Evolutionary conservation across 1,140 invertebrate species (phyloP).

Genomic region (Bilobella aurantiaca): DNA sequence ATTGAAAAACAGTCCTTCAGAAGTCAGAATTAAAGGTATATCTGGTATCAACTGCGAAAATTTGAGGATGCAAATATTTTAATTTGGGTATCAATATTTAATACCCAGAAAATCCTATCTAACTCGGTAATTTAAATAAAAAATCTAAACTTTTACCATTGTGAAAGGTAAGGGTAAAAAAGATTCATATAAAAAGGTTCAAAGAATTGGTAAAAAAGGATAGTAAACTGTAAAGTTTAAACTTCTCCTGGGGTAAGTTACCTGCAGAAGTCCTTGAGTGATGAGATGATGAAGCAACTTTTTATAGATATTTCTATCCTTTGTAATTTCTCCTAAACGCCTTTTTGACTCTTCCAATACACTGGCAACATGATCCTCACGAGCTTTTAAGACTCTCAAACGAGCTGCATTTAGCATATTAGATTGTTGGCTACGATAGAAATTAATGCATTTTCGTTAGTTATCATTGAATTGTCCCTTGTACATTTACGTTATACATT

Average conservation of each 20-base stretch:
- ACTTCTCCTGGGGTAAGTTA: too few species aligned
- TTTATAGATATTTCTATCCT: constrained; percentile 58
- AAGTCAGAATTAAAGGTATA: too few species aligned
- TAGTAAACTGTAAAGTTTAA: neutral
- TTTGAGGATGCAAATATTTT: too few species aligned
- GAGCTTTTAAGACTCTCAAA: constrained; percentile 85
- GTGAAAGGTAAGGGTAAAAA: too few species aligned
- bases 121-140: too few species aligned
- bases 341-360: constrained; percentile 84
- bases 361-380: constrained; percentile 80
- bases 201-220: neutral
- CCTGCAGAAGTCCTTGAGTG: constrained; percentile 76
- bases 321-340: constrained; percentile 67
- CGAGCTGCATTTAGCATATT: constrained; percentile 98
- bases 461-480: too few species aligned
- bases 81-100: too few species aligned
- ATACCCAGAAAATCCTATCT: too few species aligned
- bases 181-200: constrained; percentile 41
- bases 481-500: too few species aligned
- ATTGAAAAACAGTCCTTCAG: too few species aligned
- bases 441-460: constrained; percentile 38
- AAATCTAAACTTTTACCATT: too few species aligned
- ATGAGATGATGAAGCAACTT: constrained; percentile 75
- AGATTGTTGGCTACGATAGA: constrained; percentile 94
- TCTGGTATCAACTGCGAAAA: too few species aligned